Evolutionary conservation across 2,888 invertebrate genomes (phyloP), one percentile per base, ranked within the genome.

Genomic region (Scrobipalpa costella): DNA sequence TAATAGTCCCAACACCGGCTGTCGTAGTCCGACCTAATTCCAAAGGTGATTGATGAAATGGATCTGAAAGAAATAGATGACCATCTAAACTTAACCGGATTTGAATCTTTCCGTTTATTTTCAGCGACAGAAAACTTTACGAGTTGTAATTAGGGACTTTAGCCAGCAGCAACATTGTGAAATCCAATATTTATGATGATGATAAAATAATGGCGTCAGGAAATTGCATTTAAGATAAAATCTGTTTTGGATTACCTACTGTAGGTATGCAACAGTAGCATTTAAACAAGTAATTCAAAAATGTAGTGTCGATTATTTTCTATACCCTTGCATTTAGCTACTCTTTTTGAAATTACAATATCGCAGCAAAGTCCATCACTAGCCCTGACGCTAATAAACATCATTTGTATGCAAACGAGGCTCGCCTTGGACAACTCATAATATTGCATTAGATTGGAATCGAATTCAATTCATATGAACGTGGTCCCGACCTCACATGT

Each of bases 1-100:
- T 88, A 89, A 89, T 88, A 84, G 89, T 75, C 73, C 72, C 83
- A 85, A 83, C 84, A 79, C 76, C 71, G 73, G 68, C 71, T 73
- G 76, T 80, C 80, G 78, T 72, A 74, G 68, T 67, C 67, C 82
- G 82, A 81, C 84, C 85, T 68, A 80, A 78, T 83, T 86, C 71
- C 66, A 3, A 1, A 58, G 17, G 69, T 76, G 73, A 77, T 75
- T 79, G 81, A 79, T 77, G 80, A 79, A 83, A 81, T 76, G 74
- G 71, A 73, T 75, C 68, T 68, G 68, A 73, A 75, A 73, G 76
- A 73, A 75, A 74, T 75, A 75, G 72, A 71, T 69, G 68, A 73
- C 71, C 72, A 73, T 73, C 75, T 76, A 15, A 34, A 34, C n/a
- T 73, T 74, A 77, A 78, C 21, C 27, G 40, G 15, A 80, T 81